Conservation (phyloP, 1,140 invertebrate species). For the Solen grandis region DNA sequence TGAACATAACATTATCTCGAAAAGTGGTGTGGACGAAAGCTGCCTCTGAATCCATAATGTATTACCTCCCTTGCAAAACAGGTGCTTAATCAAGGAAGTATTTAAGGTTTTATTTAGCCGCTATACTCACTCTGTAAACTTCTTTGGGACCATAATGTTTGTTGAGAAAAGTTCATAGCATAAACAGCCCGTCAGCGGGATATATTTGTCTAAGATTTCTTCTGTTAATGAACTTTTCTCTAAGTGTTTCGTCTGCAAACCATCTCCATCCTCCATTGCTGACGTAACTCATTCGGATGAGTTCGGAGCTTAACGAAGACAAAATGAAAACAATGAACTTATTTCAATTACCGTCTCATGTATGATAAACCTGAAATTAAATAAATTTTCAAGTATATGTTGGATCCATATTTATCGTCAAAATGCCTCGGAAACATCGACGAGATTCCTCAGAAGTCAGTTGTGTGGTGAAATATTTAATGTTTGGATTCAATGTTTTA, state of each 20-base stretch:
- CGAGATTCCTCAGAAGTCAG: constrained; percentile 89
- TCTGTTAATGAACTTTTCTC: neutral
- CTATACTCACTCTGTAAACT: constrained; percentile 64
- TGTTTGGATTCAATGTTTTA: constrained; percentile 97
- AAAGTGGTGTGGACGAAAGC: too few relatives aligned
- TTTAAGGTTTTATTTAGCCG: too few relatives aligned
- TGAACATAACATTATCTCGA: too few relatives aligned
- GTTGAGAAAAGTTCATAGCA: constrained; percentile 73
- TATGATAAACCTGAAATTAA: too few relatives aligned
- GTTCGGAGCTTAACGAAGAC: neutral
- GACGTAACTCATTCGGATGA: constrained; percentile 1
- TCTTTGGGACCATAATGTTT: constrained; percentile 74
- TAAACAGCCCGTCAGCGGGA: constrained; percentile 67
- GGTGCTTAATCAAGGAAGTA: too few relatives aligned
- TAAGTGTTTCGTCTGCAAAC: constrained; percentile 2
- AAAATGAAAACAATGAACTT: neutral
- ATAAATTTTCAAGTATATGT: too few relatives aligned
- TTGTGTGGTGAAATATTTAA: constrained; percentile 98
- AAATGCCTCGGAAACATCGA: constrained; percentile 59
- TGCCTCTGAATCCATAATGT: too few relatives aligned
- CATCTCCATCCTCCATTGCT: neutral
- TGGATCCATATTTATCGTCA: too few relatives aligned
- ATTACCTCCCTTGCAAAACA: too few relatives aligned
- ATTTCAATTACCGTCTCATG: neutral
- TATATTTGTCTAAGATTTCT: constrained; percentile 44